phyloP scores from a whole-genome alignment of 2,797 vertebrate genomes.

The Clarias pachynema region DNA sequence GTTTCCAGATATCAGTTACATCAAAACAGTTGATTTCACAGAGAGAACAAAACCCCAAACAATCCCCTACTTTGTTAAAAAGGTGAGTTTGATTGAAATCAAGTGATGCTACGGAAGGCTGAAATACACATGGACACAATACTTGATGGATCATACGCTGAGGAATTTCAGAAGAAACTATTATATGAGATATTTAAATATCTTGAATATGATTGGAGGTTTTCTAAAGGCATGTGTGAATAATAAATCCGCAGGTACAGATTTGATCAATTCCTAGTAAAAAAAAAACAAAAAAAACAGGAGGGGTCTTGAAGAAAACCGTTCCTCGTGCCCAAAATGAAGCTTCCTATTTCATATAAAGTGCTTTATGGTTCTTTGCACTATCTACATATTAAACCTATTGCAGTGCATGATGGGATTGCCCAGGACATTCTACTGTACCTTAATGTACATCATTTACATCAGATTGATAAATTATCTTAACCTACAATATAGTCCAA shows the following conservation, averaged over 20 bases:
- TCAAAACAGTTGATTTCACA: slow-evolving; percentile 25
- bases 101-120: neutral
- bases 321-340: neutral
- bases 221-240: neutral
- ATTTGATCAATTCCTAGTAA: neutral
- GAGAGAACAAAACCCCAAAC: neutral
- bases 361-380: neutral
- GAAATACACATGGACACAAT: neutral
- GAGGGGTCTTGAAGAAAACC: neutral
- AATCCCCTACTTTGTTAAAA: slow-evolving; percentile 27
- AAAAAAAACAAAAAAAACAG: neutral
- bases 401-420: slow-evolving; percentile 8
- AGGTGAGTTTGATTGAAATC: slow-evolving; percentile 18
- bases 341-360: neutral
- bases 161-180: neutral
- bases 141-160: neutral
- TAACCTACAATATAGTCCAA: neutral
- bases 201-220: neutral
- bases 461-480: neutral
- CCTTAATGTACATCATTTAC: no score
- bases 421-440: no score
- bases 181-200: neutral
- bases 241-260: neutral
- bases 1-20: slow-evolving; percentile 27
- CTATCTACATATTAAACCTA: no score